Evolutionary conservation across 2,888 invertebrate species (phyloP).

Genomic region (Plebejus melissa): DNA sequence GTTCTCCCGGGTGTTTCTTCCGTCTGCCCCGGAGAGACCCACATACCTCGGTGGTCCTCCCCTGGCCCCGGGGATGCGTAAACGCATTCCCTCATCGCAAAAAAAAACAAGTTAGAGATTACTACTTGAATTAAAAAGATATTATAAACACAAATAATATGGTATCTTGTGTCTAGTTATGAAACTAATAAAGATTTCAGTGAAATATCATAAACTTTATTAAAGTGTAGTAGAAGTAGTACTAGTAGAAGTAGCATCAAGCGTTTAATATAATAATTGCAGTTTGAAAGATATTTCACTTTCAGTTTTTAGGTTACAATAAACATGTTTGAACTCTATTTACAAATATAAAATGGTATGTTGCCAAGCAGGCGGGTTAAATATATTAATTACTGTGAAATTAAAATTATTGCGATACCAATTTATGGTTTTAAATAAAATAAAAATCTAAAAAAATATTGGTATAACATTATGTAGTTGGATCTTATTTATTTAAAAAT

Average conservation of each 20-base stretch:
- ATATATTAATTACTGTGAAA: background rate
- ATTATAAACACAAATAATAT: no score
- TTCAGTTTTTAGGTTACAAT: slow-evolving; percentile 2
- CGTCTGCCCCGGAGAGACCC: no score
- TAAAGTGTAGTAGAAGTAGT: background rate
- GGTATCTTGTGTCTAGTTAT: no score
- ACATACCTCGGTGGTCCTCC: no score
- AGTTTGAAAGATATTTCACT: slow-evolving; percentile 13
- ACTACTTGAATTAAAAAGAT: no score
- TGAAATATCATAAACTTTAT: background rate
- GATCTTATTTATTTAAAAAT: no score
- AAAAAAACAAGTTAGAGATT: background rate
- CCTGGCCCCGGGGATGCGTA: no score
- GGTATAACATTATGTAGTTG: background rate
- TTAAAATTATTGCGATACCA: background rate
- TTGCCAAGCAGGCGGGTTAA: background rate
- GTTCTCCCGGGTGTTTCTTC: no score
- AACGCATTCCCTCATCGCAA: no score
- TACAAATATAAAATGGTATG: background rate
- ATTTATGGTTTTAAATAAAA: background rate
- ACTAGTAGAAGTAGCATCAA: background rate
- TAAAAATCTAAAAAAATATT: background rate
- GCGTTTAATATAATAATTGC: no score
- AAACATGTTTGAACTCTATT: background rate
- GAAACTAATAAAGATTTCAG: background rate